A percentile compares a stretch with the other conserved stretches of the same genome.
Evolutionary conservation across 2,797 vertebrate species (phyloP).

Genomic region (Xenentodon cancila): DNA sequence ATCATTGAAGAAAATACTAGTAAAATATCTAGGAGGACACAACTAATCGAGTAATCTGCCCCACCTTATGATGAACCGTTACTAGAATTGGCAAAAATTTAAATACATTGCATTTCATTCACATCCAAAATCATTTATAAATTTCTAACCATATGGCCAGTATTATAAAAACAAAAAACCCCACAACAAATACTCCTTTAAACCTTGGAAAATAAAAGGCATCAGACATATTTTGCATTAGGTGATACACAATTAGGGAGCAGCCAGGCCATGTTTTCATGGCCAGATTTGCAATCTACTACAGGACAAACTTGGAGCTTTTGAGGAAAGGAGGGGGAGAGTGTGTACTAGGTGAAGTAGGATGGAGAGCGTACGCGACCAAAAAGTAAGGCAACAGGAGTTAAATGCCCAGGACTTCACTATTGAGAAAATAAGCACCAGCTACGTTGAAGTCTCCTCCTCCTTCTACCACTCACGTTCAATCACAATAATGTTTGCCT

Average conservation of each 20-base stretch:
- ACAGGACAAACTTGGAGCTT: constrained; percentile 44
- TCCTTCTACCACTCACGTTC: constrained; percentile 91
- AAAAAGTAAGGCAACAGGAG: constrained; percentile 49
- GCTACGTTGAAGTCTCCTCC: constrained; percentile 46
- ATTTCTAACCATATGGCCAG: constrained; percentile 63
- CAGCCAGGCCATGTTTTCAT: constrained; percentile 4
- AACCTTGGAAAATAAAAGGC: constrained; percentile 32
- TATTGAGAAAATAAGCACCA: constrained; percentile 56
- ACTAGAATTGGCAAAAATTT: too few species aligned
- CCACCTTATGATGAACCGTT: constrained; percentile 32
- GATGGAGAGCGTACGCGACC: constrained; percentile 45
- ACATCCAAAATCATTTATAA: constrained; percentile 29
- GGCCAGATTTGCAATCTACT: constrained; percentile 47
- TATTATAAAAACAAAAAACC: constrained; percentile 42
- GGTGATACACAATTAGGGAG: constrained; percentile 39
- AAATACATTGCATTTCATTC: too few species aligned
- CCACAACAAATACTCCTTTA: constrained; percentile 7
- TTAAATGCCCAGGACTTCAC: constrained; percentile 62
- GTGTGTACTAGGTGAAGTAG: constrained; percentile 35
- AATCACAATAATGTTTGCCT: constrained; percentile 93
- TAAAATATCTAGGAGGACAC: constrained; percentile 35
- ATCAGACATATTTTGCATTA: constrained; percentile 49
- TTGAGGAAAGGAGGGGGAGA: constrained; percentile 37
- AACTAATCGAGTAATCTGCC: constrained; percentile 49
- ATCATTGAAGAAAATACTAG: constrained; percentile 37